phyloP scores from a whole-genome alignment of 2,888 invertebrate species.

The Halocaridina rubra region DNA sequence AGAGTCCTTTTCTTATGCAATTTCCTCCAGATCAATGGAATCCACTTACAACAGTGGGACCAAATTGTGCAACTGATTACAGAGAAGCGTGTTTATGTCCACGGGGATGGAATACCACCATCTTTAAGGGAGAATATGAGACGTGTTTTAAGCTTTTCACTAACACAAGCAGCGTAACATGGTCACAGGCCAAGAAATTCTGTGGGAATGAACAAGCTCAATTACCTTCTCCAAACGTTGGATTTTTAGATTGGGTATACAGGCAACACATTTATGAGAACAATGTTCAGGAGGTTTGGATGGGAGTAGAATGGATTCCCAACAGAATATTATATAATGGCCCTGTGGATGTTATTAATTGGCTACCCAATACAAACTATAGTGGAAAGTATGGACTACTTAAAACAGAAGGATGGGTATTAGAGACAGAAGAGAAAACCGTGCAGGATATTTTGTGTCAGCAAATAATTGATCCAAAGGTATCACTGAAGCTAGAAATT shows the following conservation, averaged over 20 bases:
- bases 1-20: background rate
- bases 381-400: conserved; percentile 24
- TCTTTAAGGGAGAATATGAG: conserved; percentile 2
- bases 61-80: background rate
- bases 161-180: background rate
- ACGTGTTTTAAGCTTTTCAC: conserved; percentile 27
- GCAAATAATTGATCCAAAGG: background rate
- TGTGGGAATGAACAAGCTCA: conserved; percentile 5
- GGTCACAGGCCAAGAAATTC: conserved; percentile 24
- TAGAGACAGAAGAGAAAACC: background rate
- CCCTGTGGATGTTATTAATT: conserved; percentile 38
- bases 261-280: background rate
- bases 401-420: conserved; percentile 32
- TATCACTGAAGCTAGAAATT: background rate
- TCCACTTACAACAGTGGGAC: background rate
- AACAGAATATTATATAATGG: conserved; percentile 19
- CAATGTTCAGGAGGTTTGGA: conserved; percentile 21
- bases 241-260: conserved; percentile 54
- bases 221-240: conserved; percentile 41
- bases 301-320: background rate
- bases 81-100: background rate
- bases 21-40: background rate
- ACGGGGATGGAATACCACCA: background rate
- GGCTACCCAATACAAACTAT: conserved; percentile 42
- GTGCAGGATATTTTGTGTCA: conserved; percentile 24